Evolutionary conservation across 2,113 vertebrate species (phyloP).

Genomic region (Heliornis fulica): DNA sequence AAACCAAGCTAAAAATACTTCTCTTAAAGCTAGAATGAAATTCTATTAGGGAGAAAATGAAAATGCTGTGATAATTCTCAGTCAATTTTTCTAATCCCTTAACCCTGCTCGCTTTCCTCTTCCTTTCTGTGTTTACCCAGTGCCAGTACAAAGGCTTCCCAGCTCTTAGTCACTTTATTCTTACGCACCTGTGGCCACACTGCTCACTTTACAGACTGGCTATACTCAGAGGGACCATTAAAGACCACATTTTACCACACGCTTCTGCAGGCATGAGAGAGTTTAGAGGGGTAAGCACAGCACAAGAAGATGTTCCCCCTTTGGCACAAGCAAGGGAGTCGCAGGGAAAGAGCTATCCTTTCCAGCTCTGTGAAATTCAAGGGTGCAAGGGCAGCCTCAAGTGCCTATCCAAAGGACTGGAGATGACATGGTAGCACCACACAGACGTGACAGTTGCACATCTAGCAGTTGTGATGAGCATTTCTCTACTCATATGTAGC

Average conservation of each 20-base stretch:
- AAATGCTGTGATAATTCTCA: background rate
- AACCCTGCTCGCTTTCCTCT: background rate
- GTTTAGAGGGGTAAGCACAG: background rate
- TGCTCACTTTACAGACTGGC: background rate
- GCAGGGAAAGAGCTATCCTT: background rate
- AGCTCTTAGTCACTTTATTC: background rate
- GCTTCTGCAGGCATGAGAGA: background rate
- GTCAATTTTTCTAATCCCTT: background rate
- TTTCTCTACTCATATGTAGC: background rate
- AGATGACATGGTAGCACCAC: background rate
- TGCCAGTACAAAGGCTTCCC: background rate
- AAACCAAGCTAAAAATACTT: background rate
- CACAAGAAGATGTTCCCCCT: background rate
- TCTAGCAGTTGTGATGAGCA: background rate
- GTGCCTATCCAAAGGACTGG: background rate
- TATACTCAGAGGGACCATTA: background rate
- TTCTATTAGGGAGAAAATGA: background rate
- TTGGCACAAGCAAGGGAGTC: background rate
- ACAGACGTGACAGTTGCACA: background rate
- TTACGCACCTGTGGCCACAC: fast-evolving
- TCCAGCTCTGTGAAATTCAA: background rate
- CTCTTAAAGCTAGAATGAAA: background rate
- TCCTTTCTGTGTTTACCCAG: background rate
- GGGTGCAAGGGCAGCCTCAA: background rate
- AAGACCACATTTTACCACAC: background rate